Evolutionary conservation across 2,888 invertebrate species (phyloP).

Genomic region (Conops quadrifasciatus): DNA sequence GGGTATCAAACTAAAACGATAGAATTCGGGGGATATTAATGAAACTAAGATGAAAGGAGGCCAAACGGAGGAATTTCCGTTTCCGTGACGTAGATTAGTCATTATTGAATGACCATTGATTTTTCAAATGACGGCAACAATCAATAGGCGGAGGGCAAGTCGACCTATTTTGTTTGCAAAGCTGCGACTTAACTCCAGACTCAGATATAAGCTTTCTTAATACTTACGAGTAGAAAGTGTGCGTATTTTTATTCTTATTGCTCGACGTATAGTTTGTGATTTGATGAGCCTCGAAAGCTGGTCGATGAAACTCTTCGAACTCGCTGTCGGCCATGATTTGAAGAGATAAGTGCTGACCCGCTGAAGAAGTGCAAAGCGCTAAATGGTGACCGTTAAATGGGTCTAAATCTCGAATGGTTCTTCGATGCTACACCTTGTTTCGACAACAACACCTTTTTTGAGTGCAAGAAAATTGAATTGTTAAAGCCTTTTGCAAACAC

Average conservation of each 20-base stretch:
- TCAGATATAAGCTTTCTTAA: background rate
- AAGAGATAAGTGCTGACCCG: conserved; percentile 21
- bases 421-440: too few species aligned
- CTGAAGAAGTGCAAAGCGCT: background rate
- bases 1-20: conserved; percentile 77
- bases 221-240: conserved; percentile 90
- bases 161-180: background rate
- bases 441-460: too few species aligned
- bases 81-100: conserved; percentile 12
- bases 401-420: too few species aligned
- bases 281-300: conserved; percentile 72
- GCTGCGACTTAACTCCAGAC: background rate
- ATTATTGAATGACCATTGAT: conserved; percentile 38
- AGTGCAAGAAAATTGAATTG: conserved; percentile 3
- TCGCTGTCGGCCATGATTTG: conserved; percentile 86
- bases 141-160: background rate
- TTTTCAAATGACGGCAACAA: conserved; percentile 30
- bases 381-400: background rate
- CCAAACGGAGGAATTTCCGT: background rate
- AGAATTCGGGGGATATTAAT: background rate
- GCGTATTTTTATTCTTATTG: conserved; percentile 71
- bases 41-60: background rate
- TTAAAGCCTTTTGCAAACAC: background rate
- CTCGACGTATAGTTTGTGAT: conserved; percentile 71
- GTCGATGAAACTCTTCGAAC: conserved; percentile 89